Percentiles rank a stretch among this genome's conserved stretches.
Evolutionary conservation across 2,113 vertebrate genomes (phyloP).

Genomic region (Cathartes aura): DNA sequence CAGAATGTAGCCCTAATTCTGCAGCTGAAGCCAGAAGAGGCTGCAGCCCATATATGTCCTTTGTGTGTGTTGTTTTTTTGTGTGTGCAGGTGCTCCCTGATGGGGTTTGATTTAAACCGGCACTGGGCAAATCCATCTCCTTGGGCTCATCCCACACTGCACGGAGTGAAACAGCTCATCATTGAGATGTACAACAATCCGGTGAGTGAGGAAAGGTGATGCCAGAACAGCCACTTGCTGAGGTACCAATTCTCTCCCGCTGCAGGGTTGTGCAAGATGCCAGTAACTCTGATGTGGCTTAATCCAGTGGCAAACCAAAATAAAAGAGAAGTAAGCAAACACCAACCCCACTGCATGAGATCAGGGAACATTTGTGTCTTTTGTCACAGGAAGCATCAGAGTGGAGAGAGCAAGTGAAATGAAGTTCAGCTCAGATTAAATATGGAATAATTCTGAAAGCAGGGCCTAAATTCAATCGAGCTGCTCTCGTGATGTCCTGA

Average conservation of each 20-base stretch:
- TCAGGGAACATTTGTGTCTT: neutral
- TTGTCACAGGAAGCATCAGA: neutral
- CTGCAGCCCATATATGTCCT: neutral
- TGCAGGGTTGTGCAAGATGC: neutral
- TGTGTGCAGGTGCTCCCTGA: constrained; percentile 89
- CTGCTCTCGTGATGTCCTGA: neutral
- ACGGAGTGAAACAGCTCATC: constrained; percentile 95
- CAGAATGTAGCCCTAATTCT: neutral
- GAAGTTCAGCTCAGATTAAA: neutral
- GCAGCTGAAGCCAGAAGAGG: neutral
- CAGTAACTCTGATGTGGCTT: neutral
- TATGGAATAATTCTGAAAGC: neutral
- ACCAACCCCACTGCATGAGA: neutral
- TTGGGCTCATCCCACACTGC: constrained; percentile 94
- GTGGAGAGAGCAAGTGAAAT: neutral
- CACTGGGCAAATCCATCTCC: constrained; percentile 97
- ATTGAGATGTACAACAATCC: constrained; percentile 94
- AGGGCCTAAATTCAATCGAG: neutral
- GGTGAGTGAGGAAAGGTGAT: constrained; percentile 76
- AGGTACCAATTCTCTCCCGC: fast-evolving
- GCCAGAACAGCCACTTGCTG: neutral
- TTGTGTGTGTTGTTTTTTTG: neutral
- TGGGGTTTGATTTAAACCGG: constrained; percentile 97
- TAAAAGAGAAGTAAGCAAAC: neutral
- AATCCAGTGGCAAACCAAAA: neutral